Evolutionary conservation across 1,140 invertebrate species (phyloP).

Genomic region (Drosophila seguyi): DNA sequence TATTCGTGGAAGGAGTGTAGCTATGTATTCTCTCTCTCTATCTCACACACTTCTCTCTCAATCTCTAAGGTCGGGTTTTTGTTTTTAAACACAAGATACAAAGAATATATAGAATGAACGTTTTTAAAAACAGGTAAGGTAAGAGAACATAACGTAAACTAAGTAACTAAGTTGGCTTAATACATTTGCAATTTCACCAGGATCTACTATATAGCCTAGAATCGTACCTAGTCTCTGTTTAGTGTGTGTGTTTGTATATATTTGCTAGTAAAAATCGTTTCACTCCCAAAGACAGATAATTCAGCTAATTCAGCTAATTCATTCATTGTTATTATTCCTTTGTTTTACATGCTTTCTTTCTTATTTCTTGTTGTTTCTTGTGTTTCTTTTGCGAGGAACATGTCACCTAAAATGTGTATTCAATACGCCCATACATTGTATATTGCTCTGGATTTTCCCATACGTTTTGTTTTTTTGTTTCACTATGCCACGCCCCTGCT

Average conservation of each 20-base stretch:
- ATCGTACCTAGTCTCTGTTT: conserved; percentile 41
- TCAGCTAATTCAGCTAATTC: conserved; percentile 60
- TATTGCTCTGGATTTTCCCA: conserved; percentile 71
- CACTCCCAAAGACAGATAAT: conserved; percentile 49
- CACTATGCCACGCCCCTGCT: conserved; percentile 45
- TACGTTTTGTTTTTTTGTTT: conserved; percentile 42
- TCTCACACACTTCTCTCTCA: conserved; percentile 19
- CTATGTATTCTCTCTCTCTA: conserved; percentile 47
- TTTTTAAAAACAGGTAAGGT: conserved; percentile 26
- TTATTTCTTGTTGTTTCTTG: conserved; percentile 8
- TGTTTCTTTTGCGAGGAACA: conserved; percentile 73
- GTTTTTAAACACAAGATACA: conserved; percentile 48
- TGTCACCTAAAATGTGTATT: conserved; percentile 83
- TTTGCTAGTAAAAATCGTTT: conserved; percentile 49
- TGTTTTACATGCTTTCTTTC: conserved; percentile 21
- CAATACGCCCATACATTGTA: conserved; percentile 82
- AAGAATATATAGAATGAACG: conserved; percentile 37
- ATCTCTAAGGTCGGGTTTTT: conserved; percentile 31
- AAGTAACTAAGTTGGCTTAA: conserved; percentile 68
- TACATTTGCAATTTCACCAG: conserved; percentile 43
- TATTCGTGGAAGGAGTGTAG: conserved; percentile 76
- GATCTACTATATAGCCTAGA: conserved; percentile 24
- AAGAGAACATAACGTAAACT: conserved; percentile 47
- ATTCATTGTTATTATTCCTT: conserved; percentile 34
- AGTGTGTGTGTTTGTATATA: conserved; percentile 40